Base-by-base conservation (phyloP, 2,113 vertebrate genomes). In the Saccopteryx leptura region DNA sequence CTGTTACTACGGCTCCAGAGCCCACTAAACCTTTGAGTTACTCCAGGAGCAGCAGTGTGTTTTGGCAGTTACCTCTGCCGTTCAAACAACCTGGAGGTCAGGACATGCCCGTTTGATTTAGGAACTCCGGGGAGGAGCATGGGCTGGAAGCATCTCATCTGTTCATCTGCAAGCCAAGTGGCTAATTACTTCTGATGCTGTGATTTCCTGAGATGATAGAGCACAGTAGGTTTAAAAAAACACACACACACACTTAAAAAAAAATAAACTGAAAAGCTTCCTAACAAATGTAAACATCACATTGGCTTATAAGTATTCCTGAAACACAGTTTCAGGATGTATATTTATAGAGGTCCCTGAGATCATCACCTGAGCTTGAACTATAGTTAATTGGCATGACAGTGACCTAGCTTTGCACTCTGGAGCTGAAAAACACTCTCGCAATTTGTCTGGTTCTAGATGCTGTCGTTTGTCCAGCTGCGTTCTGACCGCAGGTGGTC, bases 211-310 rank as follows among this genome's bases (percentile, higher is more conserved):
- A 92, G 96, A 91, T 75, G 80, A 74, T 26, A 66, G n/a, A 93
- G 95, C 79, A 88, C 56, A 58, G 79, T 90, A 71, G 93, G 68
- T 88, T 89, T 96, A 48, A 93, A 96, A 89, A 97, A 39, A 39
- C 2, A 39, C 39, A 39, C 39, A 97, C 33, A 39, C 65, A 11
- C 26, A 31, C 9, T 52, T 18, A 31, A 28, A 61, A 96, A 24
- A 6, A 72, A 71, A 91, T n/a, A 75, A 76, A 82, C 33, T 56
- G 26, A 23, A 50, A 90, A 85, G 31, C 72, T 39, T 15, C 1
- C 11, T 7, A 39, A 24, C 33, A 88, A n/a, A 74, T 9, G 90
- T n/a, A 88, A 61, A n/a, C 92, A 91, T 95, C 75, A 48, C 19
- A 12, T 90, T 89, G 61, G 58, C 58, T 24, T 97, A 97, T 95